A percentile compares a stretch with the other conserved stretches of the same genome.
Evolutionary conservation across 2,113 vertebrate genomes (phyloP).

Genomic region (Plotosus lineatus): DNA sequence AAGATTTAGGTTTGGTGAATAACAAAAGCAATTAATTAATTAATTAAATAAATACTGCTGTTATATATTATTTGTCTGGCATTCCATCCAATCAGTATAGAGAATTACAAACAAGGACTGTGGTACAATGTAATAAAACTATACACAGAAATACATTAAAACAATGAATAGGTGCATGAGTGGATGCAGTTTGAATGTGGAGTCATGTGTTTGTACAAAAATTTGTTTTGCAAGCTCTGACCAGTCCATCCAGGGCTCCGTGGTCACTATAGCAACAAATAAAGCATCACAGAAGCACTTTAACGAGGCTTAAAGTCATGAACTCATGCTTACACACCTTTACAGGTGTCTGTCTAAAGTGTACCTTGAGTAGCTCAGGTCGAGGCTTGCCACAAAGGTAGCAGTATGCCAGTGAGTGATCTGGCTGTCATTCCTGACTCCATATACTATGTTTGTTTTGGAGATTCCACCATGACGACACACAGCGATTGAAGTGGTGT

Average conservation of each 20-base stretch:
- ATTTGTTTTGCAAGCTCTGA: neutral
- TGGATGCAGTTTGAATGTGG: neutral
- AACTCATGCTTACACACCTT: conserved; percentile 20
- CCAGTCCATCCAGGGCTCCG: neutral
- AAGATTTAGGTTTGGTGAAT: neutral
- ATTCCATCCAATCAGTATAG: neutral
- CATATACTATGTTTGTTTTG: conserved; percentile 39
- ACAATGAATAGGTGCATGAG: neutral
- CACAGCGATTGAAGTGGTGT: conserved; percentile 12
- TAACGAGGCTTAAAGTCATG: neutral
- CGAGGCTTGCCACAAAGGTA: conserved; percentile 27
- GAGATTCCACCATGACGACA: conserved; percentile 34
- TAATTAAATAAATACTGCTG: too few species aligned
- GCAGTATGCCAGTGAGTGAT: conserved; percentile 1
- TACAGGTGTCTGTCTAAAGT: neutral
- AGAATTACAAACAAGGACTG: neutral
- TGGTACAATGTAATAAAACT: neutral
- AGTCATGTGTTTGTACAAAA: neutral
- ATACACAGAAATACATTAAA: neutral
- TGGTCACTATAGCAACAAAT: neutral
- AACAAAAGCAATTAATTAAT: too few species aligned
- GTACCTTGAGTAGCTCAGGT: conserved; percentile 26
- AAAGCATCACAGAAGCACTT: neutral
- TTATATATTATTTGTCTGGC: too few species aligned
- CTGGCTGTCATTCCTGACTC: conserved; percentile 6